A percentile compares a stretch with the other conserved stretches of the same genome.
phyloP scores from a whole-genome alignment of 2,888 invertebrate genomes.

The Oasisia sp. region DNA sequence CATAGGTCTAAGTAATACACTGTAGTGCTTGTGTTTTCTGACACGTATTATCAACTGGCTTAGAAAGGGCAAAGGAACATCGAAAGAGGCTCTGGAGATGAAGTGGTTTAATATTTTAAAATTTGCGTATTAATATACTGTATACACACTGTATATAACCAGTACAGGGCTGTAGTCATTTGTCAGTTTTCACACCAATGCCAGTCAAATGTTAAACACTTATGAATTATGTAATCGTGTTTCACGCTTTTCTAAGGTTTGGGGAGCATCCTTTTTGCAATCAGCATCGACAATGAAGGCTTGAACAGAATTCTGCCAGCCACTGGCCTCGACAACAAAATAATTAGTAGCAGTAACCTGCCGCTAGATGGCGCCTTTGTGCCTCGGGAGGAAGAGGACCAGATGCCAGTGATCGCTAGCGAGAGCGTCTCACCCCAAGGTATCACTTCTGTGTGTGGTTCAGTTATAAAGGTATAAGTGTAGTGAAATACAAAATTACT shows the following conservation, averaged over 20 bases:
- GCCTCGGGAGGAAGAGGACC: conserved; percentile 47
- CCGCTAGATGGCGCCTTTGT: neutral
- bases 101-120: neutral
- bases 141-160: neutral
- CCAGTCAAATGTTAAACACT: neutral
- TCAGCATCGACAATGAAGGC: conserved; percentile 81
- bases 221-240: neutral
- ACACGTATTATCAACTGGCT: too few species aligned
- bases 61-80: too few species aligned
- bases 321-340: conserved; percentile 30
- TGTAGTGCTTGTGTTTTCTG: too few species aligned
- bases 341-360: conserved; percentile 26
- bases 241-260: conserved; percentile 72
- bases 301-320: conserved; percentile 36
- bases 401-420: conserved; percentile 56
- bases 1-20: too few species aligned
- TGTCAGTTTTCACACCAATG: neutral
- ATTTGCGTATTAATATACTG: neutral
- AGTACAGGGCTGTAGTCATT: neutral
- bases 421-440: conserved; percentile 33
- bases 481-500: too few species aligned
- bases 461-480: neutral
- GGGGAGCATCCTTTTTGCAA: conserved; percentile 89
- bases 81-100: too few species aligned
- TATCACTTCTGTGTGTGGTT: neutral